Evolutionary conservation across 2,113 vertebrate species (phyloP).

Genomic region (Vulpes lagopus): DNA sequence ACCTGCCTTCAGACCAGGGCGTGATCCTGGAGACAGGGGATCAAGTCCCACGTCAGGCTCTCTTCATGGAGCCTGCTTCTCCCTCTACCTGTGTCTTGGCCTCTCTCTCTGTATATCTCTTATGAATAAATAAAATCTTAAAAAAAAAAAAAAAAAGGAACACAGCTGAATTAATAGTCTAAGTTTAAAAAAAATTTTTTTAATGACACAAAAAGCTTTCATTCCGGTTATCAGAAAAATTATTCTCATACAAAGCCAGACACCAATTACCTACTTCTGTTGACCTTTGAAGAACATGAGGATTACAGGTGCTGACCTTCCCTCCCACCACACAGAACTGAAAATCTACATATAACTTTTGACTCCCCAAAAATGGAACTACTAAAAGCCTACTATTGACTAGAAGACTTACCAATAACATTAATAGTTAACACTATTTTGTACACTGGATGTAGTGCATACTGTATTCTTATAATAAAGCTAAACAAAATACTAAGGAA

Average conservation of each 20-base stretch:
- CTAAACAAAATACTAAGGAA: background rate
- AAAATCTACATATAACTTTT: background rate
- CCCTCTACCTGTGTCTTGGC: too few relatives aligned
- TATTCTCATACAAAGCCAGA: slow-evolving; percentile 49
- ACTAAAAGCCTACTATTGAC: background rate
- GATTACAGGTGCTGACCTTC: background rate
- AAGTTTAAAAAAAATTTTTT: background rate
- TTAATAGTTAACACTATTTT: background rate
- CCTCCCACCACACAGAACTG: background rate
- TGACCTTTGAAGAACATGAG: background rate
- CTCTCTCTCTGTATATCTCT: too few relatives aligned
- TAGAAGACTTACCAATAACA: background rate
- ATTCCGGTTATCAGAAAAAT: slow-evolving; percentile 26
- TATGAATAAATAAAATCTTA: too few relatives aligned
- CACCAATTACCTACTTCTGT: background rate
- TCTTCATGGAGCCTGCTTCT: too few relatives aligned
- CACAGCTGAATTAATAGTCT: background rate
- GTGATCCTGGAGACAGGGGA: too few relatives aligned
- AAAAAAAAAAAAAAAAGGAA: background rate
- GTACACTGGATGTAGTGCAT: background rate
- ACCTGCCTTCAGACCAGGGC: too few relatives aligned
- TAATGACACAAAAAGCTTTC: slow-evolving; percentile 16
- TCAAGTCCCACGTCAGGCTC: too few relatives aligned
- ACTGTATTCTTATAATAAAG: background rate
- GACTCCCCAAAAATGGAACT: background rate